phyloP scores from a whole-genome alignment of 2,797 vertebrate species.

The Platalea minor region DNA sequence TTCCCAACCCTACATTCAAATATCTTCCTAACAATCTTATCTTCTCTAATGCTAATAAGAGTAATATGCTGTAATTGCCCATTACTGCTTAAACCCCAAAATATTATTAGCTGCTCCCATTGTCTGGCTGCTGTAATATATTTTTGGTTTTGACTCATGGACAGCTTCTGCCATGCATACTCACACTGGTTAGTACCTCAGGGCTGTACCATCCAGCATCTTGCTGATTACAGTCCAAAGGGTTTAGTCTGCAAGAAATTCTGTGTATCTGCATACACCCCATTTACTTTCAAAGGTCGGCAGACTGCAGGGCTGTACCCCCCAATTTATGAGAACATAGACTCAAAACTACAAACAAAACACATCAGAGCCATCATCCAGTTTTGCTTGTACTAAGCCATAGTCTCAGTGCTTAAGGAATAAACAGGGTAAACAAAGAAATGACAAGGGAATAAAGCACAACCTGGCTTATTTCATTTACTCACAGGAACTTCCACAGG shows the following conservation, averaged over 20 bases:
- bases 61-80: neutral
- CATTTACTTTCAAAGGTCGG: neutral
- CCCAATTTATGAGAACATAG: neutral
- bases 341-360: neutral
- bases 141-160: neutral
- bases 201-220: neutral
- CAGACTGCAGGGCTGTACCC: neutral
- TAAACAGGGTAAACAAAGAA: neutral
- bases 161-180: neutral
- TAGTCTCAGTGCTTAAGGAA: neutral
- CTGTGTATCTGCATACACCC: neutral
- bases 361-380: neutral
- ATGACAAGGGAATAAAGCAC: neutral
- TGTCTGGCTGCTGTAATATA: neutral
- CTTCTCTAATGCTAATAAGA: neutral
- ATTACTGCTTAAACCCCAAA: neutral
- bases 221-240: neutral
- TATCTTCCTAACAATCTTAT: neutral
- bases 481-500: neutral
- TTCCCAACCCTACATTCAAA: neutral
- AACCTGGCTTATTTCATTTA: neutral
- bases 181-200: neutral
- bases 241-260: neutral
- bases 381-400: neutral
- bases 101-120: neutral